phyloP scores from a whole-genome alignment of 2,113 vertebrate species.

The Bubo blakistoni region DNA sequence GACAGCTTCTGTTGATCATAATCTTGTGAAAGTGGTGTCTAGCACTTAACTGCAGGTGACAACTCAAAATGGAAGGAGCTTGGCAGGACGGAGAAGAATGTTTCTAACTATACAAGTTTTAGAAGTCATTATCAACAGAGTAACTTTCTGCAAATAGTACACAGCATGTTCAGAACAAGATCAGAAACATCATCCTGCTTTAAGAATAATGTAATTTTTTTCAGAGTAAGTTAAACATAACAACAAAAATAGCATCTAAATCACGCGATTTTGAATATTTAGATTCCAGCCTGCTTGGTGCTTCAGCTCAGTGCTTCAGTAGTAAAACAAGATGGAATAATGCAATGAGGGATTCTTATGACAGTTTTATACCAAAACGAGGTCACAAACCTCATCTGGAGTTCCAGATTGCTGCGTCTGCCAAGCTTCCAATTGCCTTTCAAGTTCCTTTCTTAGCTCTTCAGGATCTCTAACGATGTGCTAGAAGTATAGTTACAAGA shows the following conservation, averaged over 20 bases:
- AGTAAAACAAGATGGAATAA: neutral
- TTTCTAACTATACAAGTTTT: neutral
- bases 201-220: neutral
- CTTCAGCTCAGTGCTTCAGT: neutral
- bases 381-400: constrained; percentile 81
- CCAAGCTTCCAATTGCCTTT: constrained; percentile 89
- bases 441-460: constrained; percentile 88
- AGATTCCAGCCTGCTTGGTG: neutral
- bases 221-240: neutral
- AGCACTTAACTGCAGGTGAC: neutral
- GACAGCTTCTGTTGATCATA: neutral
- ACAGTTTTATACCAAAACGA: neutral
- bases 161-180: neutral
- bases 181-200: neutral
- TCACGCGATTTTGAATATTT: neutral
- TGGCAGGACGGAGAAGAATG: neutral
- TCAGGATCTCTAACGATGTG: constrained; percentile 76
- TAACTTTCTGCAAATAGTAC: neutral
- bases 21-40: neutral
- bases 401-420: constrained; percentile 78
- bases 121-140: neutral
- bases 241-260: neutral
- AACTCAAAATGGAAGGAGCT: neutral
- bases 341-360: neutral
- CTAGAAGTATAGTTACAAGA: constrained; percentile 53